These are phyloP conservation scores for Mamestra brassicae DNA, from an alignment of 2,888 invertebrate genomes.

Conservation along the genomic window DNA sequence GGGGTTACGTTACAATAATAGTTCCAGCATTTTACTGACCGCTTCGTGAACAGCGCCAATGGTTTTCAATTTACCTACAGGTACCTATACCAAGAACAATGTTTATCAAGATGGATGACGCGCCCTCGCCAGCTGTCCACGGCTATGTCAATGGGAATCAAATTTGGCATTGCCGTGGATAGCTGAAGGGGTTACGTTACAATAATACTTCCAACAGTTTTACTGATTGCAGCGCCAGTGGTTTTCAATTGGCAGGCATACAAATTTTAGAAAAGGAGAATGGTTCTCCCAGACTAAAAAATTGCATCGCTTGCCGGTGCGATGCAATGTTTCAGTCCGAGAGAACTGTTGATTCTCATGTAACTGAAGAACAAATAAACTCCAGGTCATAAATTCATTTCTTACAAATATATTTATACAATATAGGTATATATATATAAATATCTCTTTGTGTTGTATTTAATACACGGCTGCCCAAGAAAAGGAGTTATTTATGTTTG, in stretches of 20 bases:
- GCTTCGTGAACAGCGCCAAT: not conserved
- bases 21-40: not conserved
- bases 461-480: too few species aligned
- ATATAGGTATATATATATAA: too few species aligned
- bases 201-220: not conserved
- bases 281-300: constrained; percentile 6
- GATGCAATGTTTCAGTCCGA: constrained; percentile 10
- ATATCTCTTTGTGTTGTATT: too few species aligned
- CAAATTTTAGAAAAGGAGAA: not conserved
- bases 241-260: not conserved
- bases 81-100: not conserved
- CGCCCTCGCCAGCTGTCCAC: constrained; percentile 4
- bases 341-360: not conserved
- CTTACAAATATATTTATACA: too few species aligned
- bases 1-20: not conserved
- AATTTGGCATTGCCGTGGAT: not conserved
- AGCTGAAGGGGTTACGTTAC: not conserved
- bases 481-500: too few species aligned
- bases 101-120: not conserved
- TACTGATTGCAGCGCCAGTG: not conserved
- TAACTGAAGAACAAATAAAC: not conserved
- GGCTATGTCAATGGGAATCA: not conserved
- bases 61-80: not conserved
- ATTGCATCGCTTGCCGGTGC: not conserved
- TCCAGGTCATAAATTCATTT: too few species aligned